A percentile compares a stretch with the other conserved stretches of the same genome.
Evolutionary conservation across 2,113 vertebrate genomes (phyloP).

Genomic region (Panurus biarmicus): DNA sequence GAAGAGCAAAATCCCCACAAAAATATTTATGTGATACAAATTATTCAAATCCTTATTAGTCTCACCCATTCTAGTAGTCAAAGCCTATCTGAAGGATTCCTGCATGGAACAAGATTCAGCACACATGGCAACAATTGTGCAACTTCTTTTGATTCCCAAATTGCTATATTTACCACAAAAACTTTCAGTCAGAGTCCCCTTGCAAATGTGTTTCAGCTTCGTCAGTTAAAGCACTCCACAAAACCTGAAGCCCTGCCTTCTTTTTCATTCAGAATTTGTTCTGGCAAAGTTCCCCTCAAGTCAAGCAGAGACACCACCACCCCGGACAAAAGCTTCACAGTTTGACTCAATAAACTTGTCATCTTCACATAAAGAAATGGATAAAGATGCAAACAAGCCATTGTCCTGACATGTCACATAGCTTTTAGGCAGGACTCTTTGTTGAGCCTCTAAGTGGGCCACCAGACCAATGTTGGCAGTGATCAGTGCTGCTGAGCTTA

Average conservation of each 20-base stretch:
- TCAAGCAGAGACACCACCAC: background rate
- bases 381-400: background rate
- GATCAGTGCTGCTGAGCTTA: background rate
- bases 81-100: background rate
- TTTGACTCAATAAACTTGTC: background rate
- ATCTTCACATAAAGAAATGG: background rate
- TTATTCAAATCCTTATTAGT: conserved; percentile 23
- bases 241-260: background rate
- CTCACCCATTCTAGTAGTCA: background rate
- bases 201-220: conserved; percentile 7
- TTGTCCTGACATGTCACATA: background rate
- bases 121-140: conserved; percentile 18
- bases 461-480: rapidly evolving
- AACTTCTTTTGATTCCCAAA: conserved; percentile 3
- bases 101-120: background rate
- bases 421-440: background rate
- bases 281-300: background rate
- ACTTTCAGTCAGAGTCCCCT: background rate
- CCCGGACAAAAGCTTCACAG: background rate
- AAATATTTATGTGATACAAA: background rate
- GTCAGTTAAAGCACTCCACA: background rate
- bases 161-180: background rate
- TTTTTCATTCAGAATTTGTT: background rate
- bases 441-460: background rate
- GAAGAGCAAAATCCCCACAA: background rate